Evolutionary conservation across 2,797 vertebrate species (phyloP).

Genomic region (Gadopsis marmoratus): DNA sequence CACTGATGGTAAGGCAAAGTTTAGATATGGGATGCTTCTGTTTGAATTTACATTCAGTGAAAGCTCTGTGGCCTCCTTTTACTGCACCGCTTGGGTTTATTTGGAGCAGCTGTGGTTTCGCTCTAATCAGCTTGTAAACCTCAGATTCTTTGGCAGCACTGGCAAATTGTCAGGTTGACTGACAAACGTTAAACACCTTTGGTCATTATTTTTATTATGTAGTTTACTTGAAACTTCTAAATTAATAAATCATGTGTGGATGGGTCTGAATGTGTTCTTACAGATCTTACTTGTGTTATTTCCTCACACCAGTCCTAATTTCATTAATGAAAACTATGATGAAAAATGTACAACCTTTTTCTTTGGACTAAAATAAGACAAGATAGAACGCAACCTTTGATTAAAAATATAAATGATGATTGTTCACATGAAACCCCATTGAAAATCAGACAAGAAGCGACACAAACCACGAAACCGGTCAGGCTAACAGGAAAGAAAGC

Average conservation of each 20-base stretch:
- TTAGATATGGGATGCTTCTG: conserved; percentile 24
- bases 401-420: no score
- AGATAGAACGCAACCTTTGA: no score
- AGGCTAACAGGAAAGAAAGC: not conserved
- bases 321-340: not conserved
- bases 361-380: no score
- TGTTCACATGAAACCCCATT: not conserved
- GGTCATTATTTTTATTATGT: conserved; percentile 7
- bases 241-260: conserved; percentile 10
- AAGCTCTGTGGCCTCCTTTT: conserved; percentile 34
- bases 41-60: conserved; percentile 43
- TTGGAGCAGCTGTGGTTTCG: conserved; percentile 56
- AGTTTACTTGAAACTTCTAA: conserved; percentile 32
- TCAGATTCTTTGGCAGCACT: conserved; percentile 20
- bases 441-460: not conserved
- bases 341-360: not conserved
- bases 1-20: conserved; percentile 27
- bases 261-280: not conserved
- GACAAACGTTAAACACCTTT: conserved; percentile 32
- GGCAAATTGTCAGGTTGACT: conserved; percentile 31
- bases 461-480: not conserved
- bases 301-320: not conserved
- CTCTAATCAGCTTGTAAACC: conserved; percentile 61
- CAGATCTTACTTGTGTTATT: not conserved
- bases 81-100: conserved; percentile 45